Base-by-base conservation (phyloP, 2,797 vertebrate species). In the Cossypha heuglini region DNA sequence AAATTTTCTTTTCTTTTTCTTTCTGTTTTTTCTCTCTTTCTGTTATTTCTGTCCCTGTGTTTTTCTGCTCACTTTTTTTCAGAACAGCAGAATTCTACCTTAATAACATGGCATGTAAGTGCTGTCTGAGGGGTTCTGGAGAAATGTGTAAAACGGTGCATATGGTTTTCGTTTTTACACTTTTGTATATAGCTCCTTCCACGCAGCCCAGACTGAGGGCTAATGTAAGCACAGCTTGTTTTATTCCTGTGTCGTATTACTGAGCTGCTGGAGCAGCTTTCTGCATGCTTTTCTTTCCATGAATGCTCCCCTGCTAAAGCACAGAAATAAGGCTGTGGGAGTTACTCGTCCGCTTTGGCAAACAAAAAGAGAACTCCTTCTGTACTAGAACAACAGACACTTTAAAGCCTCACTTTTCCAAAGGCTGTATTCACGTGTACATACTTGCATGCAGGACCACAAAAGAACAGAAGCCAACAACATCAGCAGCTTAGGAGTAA, bases 111-210 rank as follows among this genome's bases (percentile, higher is more conserved):
- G 43, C 82, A 75, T 35, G 42, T 69, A 95, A 72, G 84, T 93
- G 93, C 96, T 96, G 69, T 63, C 83, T 42, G 94, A 95, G 95
- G 91, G 76, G n/a, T 92, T 92, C 86, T 96, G 72, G 74, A 88
- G 81, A 94, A 90, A 94, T 19, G 57, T 38, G 82, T 80, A 87
- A 93, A 95, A 67, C 1, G 0, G 25, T 93, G 93, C 97, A 97
- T 97, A 97, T 98, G 97, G 97, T 97, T 98, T 97, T 86, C 25
- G 20, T 97, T 98, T 97, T 96, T 94, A 81, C 72, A 89, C 90
- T 94, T 96, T 96, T 87, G 91, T 94, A 88, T 95, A 90, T 94
- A 96, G 96, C 93, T 95, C 93, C 97, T 95, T 94, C 93, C 93
- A 42, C 31, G 14, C 90, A 49, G 48, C 94, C 96, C 95, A 85